Evolutionary conservation across 2,797 vertebrate genomes (phyloP).

Genomic region (Zalophus californianus): DNA sequence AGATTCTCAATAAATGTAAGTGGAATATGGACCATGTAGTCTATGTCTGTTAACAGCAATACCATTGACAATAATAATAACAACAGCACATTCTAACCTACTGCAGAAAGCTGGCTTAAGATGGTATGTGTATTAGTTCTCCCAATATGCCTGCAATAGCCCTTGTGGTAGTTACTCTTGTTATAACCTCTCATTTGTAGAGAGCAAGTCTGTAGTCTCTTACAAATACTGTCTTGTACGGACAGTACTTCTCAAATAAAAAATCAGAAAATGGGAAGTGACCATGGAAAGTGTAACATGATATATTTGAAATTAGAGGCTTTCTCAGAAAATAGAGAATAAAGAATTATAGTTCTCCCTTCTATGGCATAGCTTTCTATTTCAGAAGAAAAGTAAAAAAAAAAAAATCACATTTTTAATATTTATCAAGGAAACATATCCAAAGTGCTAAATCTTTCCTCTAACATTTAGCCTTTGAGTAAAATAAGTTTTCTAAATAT

Average conservation of each 20-base stretch:
- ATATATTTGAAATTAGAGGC: slow-evolving; percentile 12
- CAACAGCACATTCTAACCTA: neutral
- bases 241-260: neutral
- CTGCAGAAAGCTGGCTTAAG: neutral
- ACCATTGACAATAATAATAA: no score
- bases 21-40: neutral
- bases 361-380: neutral
- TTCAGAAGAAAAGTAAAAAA: neutral
- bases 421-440: neutral
- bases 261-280: neutral
- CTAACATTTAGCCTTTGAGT: neutral
- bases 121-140: neutral
- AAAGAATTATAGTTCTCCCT: neutral
- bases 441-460: neutral
- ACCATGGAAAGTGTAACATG: neutral
- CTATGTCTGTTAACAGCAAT: neutral
- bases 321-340: neutral
- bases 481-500: neutral
- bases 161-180: neutral
- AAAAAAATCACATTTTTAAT: neutral
- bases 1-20: neutral
- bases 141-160: no score
- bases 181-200: neutral
- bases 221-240: neutral
- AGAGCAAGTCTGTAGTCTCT: neutral